Percentiles rank a stretch among this genome's conserved stretches.
Conservation (phyloP, 1,140 invertebrate species). For the Atopsyche davidsoni region DNA sequence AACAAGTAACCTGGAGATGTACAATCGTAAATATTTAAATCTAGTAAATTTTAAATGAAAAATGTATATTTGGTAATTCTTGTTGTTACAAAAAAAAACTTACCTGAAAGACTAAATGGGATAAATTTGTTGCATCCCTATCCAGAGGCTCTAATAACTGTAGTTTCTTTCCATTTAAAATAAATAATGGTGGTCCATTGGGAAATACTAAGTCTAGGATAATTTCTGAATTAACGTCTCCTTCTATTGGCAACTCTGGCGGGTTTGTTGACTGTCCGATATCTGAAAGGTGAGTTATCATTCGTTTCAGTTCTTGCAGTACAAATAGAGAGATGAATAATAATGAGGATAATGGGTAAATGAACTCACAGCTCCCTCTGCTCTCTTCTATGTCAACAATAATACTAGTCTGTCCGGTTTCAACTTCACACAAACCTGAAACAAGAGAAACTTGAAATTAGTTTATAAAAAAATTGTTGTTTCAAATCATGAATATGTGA, state of each 20-base stretch:
- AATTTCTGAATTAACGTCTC: conserved; percentile 74
- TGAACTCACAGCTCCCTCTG: conserved; percentile 75
- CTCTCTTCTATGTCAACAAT: conserved; percentile 87
- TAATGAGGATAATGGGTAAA: conserved; percentile 9
- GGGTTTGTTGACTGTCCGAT: conserved; percentile 75
- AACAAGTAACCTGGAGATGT: conserved; percentile 67
- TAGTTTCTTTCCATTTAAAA: conserved; percentile 74
- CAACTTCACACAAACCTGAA: conserved; percentile 74
- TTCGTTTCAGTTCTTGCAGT: conserved; percentile 4
- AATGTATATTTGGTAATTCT: not conserved
- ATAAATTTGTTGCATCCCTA: conserved; percentile 77
- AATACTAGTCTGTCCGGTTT: conserved; percentile 78
- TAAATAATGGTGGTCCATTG: conserved; percentile 67
- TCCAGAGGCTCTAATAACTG: conserved; percentile 74
- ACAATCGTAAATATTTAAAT: conserved; percentile 1
- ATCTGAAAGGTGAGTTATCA: conserved; percentile 53
- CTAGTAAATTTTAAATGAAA: conserved; percentile 5
- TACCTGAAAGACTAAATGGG: conserved; percentile 83
- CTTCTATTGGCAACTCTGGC: conserved; percentile 71
- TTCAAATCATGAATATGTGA: too few relatives aligned
- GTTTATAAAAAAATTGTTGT: too few relatives aligned
- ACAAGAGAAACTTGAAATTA: conserved; percentile 28
- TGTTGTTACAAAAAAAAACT: conserved; percentile 22
- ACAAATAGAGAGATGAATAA: conserved; percentile 5
- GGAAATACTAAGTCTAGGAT: conserved; percentile 71